Percentiles rank a stretch among this genome's conserved stretches.
These are phyloP conservation scores for Metopolophium dirhodum DNA, from an alignment of 1,140 invertebrate species.

Conservation along the genomic window DNA sequence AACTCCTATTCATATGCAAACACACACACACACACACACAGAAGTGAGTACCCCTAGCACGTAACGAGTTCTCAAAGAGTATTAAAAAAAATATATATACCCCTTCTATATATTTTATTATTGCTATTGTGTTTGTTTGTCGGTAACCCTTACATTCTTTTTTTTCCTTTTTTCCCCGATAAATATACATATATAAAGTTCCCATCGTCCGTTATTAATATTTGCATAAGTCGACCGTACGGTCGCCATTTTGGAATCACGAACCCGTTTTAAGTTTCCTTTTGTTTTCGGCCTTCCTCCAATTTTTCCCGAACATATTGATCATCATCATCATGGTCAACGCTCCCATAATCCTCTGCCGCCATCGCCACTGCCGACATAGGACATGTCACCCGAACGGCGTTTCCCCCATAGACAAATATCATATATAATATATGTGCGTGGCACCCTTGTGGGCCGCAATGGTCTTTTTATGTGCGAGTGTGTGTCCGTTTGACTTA, in stretches of 20 bases:
- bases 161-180: conserved; percentile 47
- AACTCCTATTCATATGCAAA: conserved; percentile 57
- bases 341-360: not conserved
- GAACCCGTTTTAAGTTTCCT: conserved; percentile 55
- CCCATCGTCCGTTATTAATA: conserved; percentile 55
- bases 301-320: conserved; percentile 38
- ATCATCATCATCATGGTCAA: conserved; percentile 50
- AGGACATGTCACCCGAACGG: not conserved
- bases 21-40: conserved; percentile 53
- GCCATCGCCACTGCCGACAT: not conserved
- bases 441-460: not conserved
- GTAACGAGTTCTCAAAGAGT: conserved; percentile 56
- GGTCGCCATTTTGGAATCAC: conserved; percentile 55
- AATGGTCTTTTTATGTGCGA: not conserved
- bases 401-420: conserved; percentile 1
- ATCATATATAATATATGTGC: not conserved
- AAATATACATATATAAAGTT: conserved; percentile 30
- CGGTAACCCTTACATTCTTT: conserved; percentile 55
- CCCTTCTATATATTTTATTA: conserved; percentile 52
- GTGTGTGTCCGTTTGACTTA: conserved; percentile 12
- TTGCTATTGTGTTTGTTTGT: conserved; percentile 57
- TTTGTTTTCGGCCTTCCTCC: conserved; percentile 47
- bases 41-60: conserved; percentile 45
- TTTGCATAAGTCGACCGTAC: conserved; percentile 55
- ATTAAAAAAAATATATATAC: conserved; percentile 54